These are phyloP conservation scores for Rousettus madagascariensis DNA, from an alignment of 2,797 vertebrate species.

Conservation along the genomic window DNA sequence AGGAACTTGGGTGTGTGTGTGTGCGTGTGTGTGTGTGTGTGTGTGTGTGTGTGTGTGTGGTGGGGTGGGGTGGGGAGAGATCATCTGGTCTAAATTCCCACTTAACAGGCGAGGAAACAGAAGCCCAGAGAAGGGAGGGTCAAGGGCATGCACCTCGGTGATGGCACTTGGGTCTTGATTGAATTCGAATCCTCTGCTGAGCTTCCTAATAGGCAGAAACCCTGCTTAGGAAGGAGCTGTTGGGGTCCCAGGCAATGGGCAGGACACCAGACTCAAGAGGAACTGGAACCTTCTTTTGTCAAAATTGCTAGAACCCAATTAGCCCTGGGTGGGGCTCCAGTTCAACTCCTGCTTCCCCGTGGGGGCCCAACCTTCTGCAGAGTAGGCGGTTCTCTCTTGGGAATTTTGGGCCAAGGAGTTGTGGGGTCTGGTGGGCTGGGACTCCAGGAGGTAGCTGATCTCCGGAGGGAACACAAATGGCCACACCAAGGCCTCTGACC, in stretches of 20 bases:
- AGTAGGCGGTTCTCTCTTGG: neutral
- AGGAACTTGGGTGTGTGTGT: neutral
- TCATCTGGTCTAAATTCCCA: neutral
- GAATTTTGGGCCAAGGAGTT: neutral
- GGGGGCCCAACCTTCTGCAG: neutral
- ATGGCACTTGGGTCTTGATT: neutral
- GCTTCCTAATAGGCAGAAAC: neutral
- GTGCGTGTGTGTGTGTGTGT: too few species aligned
- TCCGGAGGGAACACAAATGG: neutral
- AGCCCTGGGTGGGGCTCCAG: neutral
- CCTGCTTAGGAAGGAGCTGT: neutral
- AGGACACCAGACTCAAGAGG: neutral
- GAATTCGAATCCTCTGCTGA: neutral
- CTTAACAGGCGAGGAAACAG: neutral
- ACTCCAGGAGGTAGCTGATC: neutral
- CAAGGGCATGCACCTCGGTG: neutral
- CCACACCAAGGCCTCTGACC: neutral
- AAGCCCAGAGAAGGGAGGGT: neutral
- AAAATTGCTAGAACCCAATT: neutral
- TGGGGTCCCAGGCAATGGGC: neutral
- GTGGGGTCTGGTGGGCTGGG: neutral
- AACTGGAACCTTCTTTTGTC: neutral
- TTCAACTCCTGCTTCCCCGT: neutral
- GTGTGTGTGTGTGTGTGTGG: neutral
- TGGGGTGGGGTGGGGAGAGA: neutral